Evolutionary conservation across 1,140 invertebrate species (phyloP).

Genomic region (Psix sp.): DNA sequence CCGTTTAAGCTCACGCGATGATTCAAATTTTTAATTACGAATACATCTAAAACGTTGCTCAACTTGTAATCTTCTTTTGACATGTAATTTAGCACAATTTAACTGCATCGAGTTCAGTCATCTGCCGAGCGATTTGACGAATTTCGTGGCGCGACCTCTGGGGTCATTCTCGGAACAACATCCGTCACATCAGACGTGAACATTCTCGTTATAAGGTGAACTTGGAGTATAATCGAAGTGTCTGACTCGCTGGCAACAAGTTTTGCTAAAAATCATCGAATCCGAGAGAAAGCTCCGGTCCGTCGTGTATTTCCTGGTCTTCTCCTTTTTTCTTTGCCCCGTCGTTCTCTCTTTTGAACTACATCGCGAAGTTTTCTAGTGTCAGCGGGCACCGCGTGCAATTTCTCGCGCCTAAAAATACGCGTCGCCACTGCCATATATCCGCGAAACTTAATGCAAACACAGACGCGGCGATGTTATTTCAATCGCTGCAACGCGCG

Average conservation of each 20-base stretch:
- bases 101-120: constrained; percentile 12
- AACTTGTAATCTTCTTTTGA: background rate
- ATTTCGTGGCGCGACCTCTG: constrained; percentile 35
- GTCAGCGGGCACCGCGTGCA: constrained; percentile 7
- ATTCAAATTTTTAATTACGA: no score
- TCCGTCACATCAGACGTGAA: constrained; percentile 42
- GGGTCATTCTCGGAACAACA: constrained; percentile 34
- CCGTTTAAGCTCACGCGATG: no score
- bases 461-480: constrained; percentile 61
- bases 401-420: constrained; percentile 60
- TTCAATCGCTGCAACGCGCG: constrained; percentile 62
- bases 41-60: no score
- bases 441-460: constrained; percentile 62
- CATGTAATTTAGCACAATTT: constrained; percentile 8
- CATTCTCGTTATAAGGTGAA: constrained; percentile 18
- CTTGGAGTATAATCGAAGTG: constrained; percentile 35
- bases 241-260: constrained; percentile 19
- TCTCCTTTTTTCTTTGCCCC: background rate
- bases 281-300: constrained; percentile 16
- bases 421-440: constrained; percentile 44
- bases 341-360: background rate
- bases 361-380: constrained; percentile 4
- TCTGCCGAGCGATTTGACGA: constrained; percentile 43
- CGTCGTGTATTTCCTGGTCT: constrained; percentile 6
- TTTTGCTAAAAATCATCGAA: constrained; percentile 19